Base-by-base conservation (phyloP, 2,888 invertebrate genomes). In the Protonemura montana region DNA sequence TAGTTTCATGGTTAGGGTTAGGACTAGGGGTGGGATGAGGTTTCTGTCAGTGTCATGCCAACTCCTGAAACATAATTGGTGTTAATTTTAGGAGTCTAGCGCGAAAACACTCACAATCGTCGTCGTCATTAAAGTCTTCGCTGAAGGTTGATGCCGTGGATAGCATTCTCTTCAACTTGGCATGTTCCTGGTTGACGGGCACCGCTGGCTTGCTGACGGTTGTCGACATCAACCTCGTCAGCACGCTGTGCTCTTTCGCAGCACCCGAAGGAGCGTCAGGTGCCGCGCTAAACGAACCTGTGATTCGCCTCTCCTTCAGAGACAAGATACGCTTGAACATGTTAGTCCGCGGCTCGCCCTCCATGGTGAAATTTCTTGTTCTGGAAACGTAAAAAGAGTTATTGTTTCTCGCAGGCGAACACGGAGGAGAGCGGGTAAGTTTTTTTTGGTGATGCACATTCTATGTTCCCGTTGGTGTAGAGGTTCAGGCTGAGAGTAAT, bases 71-170 rank as follows among this genome's bases (percentile, higher is more conserved):
- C n/a, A n/a, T n/a, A n/a, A n/a, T n/a, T n/a, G n/a, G n/a, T n/a
- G n/a, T 77, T 26, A 77, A 77, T 77, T 77, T 26, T n/a, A n/a
- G n/a, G 35, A 35, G 35, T 3, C 35, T 10, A 3, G 5, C 3
- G 10, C 3, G 35, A 10, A 59, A 59, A 59, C 27, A 87, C 86
- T 87, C 87, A 88, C 88, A 88, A 88, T 91, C 92, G 76, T 92
- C 91, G 27, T 91, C 90, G 26, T 92, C 92, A 29, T 91, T 89
- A 35, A 90, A 89, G 76, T 92, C 92, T 82, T 92, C 92, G 88
- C 91, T 92, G 59, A 89, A 90, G 35, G 90, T 91, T 0, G 92
- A 92, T 78, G 91, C 90, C 0, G 91, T 90, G 0, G 92, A 92
- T 10, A 91, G 88, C n/a, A 87, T 76, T 29, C 87, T 76, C 78